phyloP scores from a whole-genome alignment of 2,113 vertebrate genomes.

The Daubentonia madagascariensis region DNA sequence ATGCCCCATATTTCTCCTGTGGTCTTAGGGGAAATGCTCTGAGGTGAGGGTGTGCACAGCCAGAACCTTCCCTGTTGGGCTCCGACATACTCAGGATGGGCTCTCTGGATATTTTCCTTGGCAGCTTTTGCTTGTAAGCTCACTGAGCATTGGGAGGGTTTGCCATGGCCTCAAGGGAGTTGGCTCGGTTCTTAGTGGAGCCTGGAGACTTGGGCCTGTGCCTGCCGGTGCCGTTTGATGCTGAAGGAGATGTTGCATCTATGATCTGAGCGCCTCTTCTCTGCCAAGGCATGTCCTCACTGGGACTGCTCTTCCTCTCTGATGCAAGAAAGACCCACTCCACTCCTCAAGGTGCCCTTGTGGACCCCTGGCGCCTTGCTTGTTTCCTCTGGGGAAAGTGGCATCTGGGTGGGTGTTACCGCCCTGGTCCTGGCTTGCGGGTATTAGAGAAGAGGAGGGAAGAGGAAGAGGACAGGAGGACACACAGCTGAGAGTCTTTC shows the following conservation, averaged over 20 bases:
- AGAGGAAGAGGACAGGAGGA: neutral
- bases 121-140: conserved; percentile 38
- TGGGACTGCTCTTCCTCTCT: neutral
- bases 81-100: neutral
- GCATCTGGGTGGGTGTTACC: neutral
- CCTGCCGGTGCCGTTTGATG: conserved; percentile 57
- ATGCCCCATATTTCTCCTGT: neutral
- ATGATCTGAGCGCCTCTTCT: neutral
- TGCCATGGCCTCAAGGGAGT: conserved; percentile 44
- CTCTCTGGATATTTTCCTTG: neutral
- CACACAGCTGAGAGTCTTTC: neutral
- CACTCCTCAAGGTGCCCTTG: neutral
- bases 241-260: conserved; percentile 41
- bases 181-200: conserved; percentile 23
- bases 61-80: too few relatives aligned
- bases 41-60: neutral
- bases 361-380: neutral
- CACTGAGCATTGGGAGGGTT: conserved; percentile 25
- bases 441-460: neutral
- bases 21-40: neutral
- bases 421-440: neutral
- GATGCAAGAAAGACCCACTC: neutral
- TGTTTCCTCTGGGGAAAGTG: neutral
- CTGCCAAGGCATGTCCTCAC: conserved; percentile 48
- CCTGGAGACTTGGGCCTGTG: conserved; percentile 56